phyloP scores from a whole-genome alignment of 2,888 invertebrate species.

The Sarcophaga rosellei region DNA sequence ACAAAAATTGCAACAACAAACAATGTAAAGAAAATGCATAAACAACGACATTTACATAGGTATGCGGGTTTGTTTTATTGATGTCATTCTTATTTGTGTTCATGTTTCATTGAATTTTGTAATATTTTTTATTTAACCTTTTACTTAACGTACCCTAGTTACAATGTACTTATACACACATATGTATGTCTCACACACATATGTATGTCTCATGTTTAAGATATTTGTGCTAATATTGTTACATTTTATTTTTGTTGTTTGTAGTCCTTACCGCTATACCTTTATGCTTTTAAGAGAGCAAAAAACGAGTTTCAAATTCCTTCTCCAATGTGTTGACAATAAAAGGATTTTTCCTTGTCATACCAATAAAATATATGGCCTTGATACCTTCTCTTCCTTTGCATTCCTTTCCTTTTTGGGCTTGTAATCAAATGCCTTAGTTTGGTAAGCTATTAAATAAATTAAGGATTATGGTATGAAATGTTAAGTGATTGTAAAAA shows the following conservation, averaged over 20 bases:
- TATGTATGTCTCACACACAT: background rate
- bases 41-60: background rate
- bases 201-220: constrained; percentile 12
- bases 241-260: constrained; percentile 12
- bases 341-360: constrained; percentile 32
- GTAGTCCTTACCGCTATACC: background rate
- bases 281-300: background rate
- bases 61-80: background rate
- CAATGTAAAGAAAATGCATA: too few species aligned
- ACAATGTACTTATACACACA: background rate
- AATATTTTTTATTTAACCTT: background rate
- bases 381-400: background rate
- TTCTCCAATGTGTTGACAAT: constrained; percentile 50
- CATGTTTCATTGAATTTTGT: background rate
- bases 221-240: constrained; percentile 56
- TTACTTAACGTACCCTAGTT: background rate
- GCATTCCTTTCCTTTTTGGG: background rate
- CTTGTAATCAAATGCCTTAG: too few species aligned
- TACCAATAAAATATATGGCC: constrained; percentile 17
- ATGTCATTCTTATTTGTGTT: background rate
- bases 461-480: background rate
- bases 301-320: constrained; percentile 25
- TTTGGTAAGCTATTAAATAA: too few species aligned
- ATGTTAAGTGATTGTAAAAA: constrained; percentile 49
- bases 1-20: too few species aligned